Percentiles rank a stretch among this genome's conserved stretches.
Evolutionary conservation across 2,113 vertebrate species (phyloP).

Genomic region (Hyperoodon ampullatus): DNA sequence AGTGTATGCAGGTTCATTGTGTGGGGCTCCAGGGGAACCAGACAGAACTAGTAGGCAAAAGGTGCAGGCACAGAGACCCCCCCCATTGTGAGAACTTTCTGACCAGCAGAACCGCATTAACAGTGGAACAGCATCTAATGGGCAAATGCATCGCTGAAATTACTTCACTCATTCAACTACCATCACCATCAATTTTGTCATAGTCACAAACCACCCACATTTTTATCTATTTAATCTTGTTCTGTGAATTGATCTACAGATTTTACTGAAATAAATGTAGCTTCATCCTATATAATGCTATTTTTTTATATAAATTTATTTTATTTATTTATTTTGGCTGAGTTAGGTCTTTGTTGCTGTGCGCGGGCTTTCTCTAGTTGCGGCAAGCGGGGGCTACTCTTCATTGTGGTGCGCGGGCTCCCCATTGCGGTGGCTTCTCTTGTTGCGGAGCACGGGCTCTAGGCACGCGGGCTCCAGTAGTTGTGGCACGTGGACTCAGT

Average conservation of each 20-base stretch:
- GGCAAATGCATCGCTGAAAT: not conserved
- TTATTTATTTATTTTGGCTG: too few relatives aligned
- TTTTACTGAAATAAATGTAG: not conserved
- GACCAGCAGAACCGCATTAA: not conserved
- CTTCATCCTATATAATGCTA: not conserved
- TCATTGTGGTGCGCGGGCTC: too few relatives aligned
- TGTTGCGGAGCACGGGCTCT: too few relatives aligned
- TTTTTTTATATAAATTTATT: too few relatives aligned
- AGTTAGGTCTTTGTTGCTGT: too few relatives aligned
- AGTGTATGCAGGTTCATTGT: too few relatives aligned
- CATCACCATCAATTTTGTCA: not conserved
- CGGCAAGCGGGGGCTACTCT: too few relatives aligned
- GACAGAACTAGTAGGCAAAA: not conserved
- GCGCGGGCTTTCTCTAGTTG: too few relatives aligned
- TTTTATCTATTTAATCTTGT: not conserved
- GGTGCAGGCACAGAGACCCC: accelerated
- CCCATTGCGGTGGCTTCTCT: too few relatives aligned
- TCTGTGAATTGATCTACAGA: not conserved
- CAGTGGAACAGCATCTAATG: accelerated
- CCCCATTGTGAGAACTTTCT: not conserved
- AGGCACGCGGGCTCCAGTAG: too few relatives aligned
- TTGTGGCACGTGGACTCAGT: too few relatives aligned
- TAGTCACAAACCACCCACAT: not conserved
- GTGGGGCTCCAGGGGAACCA: not conserved
- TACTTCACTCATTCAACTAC: not conserved